These are phyloP conservation scores for Hapalemur alaotrensis DNA, from an alignment of 2,797 vertebrate species.

Conservation along the genomic window DNA sequence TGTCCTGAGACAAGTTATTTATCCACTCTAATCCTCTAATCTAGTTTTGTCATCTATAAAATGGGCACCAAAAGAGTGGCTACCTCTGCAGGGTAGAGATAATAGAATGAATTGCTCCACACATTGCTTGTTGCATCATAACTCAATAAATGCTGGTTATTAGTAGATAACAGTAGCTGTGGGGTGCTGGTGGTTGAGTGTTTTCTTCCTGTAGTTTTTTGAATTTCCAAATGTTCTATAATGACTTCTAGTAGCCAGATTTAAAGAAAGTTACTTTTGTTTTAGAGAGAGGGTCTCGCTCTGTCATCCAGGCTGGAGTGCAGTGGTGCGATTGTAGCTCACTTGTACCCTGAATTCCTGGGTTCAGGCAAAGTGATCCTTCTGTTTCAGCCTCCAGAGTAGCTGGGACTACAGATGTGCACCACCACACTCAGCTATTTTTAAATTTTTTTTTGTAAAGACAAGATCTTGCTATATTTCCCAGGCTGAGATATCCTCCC, in stretches of 20 bases:
- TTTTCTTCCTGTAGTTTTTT: neutral
- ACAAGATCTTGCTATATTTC: neutral
- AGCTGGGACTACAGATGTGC: neutral
- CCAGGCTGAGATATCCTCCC: neutral
- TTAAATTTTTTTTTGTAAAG: neutral
- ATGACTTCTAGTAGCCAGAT: neutral
- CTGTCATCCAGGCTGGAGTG: neutral
- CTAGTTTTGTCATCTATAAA: neutral
- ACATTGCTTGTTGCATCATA: neutral
- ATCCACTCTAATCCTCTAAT: neutral
- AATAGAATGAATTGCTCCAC: neutral
- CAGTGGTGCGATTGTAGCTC: neutral
- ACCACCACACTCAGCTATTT: neutral
- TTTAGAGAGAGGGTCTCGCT: neutral
- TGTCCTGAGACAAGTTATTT: neutral
- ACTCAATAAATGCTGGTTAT: neutral
- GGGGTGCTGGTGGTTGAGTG: neutral
- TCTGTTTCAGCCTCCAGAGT: neutral
- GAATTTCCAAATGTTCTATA: conserved; percentile 1
- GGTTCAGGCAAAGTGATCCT: neutral
- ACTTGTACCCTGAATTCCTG: neutral
- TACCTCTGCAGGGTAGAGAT: neutral
- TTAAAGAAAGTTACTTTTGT: neutral
- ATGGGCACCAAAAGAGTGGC: neutral
- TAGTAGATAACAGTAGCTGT: neutral